Conservation (phyloP, 2,113 vertebrate genomes). For the Cynoglossus semilaevis region DNA sequence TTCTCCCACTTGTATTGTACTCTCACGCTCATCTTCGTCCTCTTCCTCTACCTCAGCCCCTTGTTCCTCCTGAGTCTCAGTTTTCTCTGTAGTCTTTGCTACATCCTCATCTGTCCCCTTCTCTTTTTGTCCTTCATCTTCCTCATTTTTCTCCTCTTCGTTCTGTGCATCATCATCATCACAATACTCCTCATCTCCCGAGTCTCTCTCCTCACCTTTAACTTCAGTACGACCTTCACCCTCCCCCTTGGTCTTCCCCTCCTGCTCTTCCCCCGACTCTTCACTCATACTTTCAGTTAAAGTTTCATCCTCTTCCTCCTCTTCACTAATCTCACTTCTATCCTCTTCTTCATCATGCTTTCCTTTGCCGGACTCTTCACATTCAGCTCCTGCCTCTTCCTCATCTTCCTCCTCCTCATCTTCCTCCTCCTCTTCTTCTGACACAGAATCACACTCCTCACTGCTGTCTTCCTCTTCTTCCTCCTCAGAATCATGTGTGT, state of each 20-base stretch:
- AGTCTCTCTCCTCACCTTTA: slow-evolving; percentile 27
- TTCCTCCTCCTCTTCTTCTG: slow-evolving; percentile 29
- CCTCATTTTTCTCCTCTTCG: slow-evolving; percentile 15
- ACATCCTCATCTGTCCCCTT: not conserved
- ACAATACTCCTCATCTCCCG: slow-evolving; percentile 17
- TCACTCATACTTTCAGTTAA: slow-evolving; percentile 26
- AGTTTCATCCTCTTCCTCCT: slow-evolving; percentile 9
- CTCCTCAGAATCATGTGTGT: slow-evolving; percentile 9
- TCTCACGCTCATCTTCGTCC: not conserved
- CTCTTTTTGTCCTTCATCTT: not conserved
- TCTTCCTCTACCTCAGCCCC: slow-evolving; percentile 13
- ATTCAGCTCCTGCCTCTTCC: not conserved
- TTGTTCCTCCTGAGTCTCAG: slow-evolving; percentile 10
- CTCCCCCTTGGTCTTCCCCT: slow-evolving; percentile 32
- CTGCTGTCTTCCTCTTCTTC: slow-evolving; percentile 21
- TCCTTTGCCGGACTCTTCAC: not conserved
- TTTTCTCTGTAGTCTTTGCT: slow-evolving; percentile 23
- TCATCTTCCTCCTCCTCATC: slow-evolving; percentile 30
- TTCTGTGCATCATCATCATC: not conserved
- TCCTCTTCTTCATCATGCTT: slow-evolving; percentile 42
- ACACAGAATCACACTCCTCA: slow-evolving; percentile 16
- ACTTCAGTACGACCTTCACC: slow-evolving; percentile 1
- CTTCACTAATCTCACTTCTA: slow-evolving; percentile 25
- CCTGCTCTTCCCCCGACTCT: slow-evolving; percentile 31
- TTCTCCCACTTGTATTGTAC: not conserved